phyloP scores from a whole-genome alignment of 2,113 vertebrate species.

The Lasiurus cinereus region DNA sequence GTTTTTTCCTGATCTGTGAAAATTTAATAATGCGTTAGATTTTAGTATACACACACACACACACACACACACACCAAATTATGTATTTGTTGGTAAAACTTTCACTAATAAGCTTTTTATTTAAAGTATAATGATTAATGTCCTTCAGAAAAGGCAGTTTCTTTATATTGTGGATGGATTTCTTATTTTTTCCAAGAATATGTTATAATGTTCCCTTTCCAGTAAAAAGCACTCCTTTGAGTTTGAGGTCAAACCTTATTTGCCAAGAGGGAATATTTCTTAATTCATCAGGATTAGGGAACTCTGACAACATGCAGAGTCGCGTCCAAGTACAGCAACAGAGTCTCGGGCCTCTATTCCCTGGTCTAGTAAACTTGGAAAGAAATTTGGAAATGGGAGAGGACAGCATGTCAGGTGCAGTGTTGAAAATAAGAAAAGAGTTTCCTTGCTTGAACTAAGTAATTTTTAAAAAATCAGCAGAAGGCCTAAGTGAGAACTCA shows the following conservation, averaged over 20 bases:
- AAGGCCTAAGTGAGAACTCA: not conserved
- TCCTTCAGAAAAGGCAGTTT: constrained; percentile 26
- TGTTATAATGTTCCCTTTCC: not conserved
- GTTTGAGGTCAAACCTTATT: constrained; percentile 31
- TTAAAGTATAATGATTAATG: not conserved
- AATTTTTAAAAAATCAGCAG: not conserved
- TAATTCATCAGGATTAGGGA: constrained; percentile 11
- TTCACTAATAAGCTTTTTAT: not conserved
- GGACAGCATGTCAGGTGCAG: not conserved
- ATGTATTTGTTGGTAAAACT: constrained; percentile 22
- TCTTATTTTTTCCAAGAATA: constrained; percentile 23
- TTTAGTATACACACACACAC: constrained; percentile 33
- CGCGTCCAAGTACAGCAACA: not conserved
- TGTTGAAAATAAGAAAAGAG: not conserved
- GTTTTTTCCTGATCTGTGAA: not conserved
- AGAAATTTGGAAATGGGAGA: not conserved
- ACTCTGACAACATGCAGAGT: not conserved
- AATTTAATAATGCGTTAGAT: not conserved
- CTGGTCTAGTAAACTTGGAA: not conserved
- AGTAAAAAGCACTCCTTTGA: not conserved
- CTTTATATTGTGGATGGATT: constrained; percentile 3
- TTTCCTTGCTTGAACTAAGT: not conserved
- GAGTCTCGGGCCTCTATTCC: not conserved
- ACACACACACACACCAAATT: constrained; percentile 15
- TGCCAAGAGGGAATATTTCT: constrained; percentile 15